These are phyloP conservation scores for Andrena flavipes DNA, from an alignment of 2,888 invertebrate species.

Conservation along the genomic window DNA sequence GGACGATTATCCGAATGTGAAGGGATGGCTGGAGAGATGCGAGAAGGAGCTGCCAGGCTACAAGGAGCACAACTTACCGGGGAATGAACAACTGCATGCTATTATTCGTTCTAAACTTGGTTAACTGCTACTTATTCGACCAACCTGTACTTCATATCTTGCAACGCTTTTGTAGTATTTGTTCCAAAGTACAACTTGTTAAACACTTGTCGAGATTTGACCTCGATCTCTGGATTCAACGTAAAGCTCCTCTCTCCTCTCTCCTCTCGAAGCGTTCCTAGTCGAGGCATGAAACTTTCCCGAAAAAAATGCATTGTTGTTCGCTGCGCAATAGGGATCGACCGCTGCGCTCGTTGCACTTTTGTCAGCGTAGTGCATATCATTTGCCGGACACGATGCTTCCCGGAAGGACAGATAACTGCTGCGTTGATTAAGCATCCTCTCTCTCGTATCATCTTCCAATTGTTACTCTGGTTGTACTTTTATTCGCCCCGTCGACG, in stretches of 20 bases:
- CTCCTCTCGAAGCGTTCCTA: too few species aligned
- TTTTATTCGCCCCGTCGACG: neutral
- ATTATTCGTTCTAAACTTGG: neutral
- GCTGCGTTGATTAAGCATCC: conserved; percentile 50
- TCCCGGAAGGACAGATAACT: conserved; percentile 75
- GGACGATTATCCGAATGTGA: conserved; percentile 86
- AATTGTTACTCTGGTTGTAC: neutral
- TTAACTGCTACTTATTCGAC: neutral
- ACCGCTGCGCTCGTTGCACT: neutral
- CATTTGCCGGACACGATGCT: conserved; percentile 67
- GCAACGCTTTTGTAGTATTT: too few species aligned
- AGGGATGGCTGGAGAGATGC: conserved; percentile 87
- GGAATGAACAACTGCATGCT: conserved; percentile 29
- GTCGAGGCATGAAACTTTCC: neutral
- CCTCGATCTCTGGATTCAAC: too few species aligned
- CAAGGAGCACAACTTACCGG: conserved; percentile 63
- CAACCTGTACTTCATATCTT: too few species aligned
- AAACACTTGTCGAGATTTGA: too few species aligned
- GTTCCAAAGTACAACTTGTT: too few species aligned
- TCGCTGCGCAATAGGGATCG: neutral
- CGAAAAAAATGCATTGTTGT: neutral
- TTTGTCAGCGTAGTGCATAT: conserved; percentile 19
- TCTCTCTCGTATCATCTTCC: conserved; percentile 19
- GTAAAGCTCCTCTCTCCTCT: too few species aligned
- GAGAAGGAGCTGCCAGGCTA: conserved; percentile 86